phyloP scores from a whole-genome alignment of 2,113 vertebrate genomes.

The Phaethornis superciliosus region DNA sequence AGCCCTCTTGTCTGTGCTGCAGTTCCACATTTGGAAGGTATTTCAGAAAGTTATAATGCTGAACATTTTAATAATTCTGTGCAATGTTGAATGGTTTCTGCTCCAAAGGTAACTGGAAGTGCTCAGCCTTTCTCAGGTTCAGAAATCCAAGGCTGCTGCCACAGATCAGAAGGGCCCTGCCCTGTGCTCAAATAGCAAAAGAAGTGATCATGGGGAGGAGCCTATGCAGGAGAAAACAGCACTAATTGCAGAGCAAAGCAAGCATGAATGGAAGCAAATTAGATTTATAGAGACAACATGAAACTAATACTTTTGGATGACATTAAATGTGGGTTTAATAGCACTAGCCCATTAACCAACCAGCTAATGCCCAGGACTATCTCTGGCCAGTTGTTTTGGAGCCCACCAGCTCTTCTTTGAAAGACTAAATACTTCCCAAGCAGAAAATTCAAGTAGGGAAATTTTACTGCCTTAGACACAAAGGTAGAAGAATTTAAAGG shows the following conservation, averaged over 20 bases:
- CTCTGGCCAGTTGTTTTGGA: not conserved
- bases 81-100: not conserved
- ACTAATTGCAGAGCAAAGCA: slow-evolving; percentile 50
- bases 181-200: not conserved
- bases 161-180: not conserved
- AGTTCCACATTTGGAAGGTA: slow-evolving; percentile 54
- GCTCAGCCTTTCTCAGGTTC: not conserved
- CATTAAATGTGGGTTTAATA: not conserved
- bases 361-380: not conserved
- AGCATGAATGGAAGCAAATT: slow-evolving; percentile 51
- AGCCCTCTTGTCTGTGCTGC: slow-evolving; percentile 64
- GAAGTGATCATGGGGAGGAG: slow-evolving; percentile 20
- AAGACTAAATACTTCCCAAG: not conserved
- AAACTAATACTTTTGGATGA: slow-evolving; percentile 48
- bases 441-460: not conserved
- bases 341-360: not conserved
- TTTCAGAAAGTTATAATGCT: slow-evolving; percentile 44
- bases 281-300: slow-evolving; percentile 26
- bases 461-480: not conserved
- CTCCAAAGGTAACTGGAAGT: not conserved
- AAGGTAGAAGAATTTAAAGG: not conserved
- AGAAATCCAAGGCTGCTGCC: not conserved
- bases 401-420: not conserved
- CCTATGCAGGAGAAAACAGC: slow-evolving; percentile 12
- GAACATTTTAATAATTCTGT: slow-evolving; percentile 5